phyloP scores from a whole-genome alignment of 2,797 vertebrate genomes.

The Amazona ochrocephala region DNA sequence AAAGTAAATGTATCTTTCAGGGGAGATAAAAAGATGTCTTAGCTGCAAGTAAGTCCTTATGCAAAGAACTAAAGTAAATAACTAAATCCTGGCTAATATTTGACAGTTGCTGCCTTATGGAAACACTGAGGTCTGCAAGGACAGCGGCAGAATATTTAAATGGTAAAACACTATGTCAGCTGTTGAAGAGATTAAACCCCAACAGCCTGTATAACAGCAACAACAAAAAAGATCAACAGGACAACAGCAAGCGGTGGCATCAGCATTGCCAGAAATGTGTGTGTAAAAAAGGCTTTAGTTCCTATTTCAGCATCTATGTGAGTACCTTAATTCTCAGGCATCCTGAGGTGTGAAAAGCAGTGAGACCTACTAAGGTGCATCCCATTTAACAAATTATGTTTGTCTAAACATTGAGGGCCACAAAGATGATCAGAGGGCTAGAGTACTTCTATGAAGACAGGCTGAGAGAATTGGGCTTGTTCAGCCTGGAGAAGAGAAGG shows the following conservation, averaged over 20 bases:
- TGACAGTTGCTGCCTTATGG: not conserved
- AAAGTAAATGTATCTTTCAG: conserved; percentile 31
- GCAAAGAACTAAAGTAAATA: conserved; percentile 50
- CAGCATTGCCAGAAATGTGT: not conserved
- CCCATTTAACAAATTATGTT: not conserved
- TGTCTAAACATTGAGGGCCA: not conserved
- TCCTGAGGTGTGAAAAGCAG: not conserved
- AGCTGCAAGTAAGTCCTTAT: conserved; percentile 46
- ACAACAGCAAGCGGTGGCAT: conserved; percentile 7
- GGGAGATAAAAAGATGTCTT: not conserved
- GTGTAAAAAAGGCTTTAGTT: not conserved
- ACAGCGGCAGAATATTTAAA: conserved; percentile 27
- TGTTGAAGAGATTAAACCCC: conserved; percentile 42
- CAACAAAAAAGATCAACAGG: conserved; percentile 30
- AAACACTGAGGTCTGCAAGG: conserved; percentile 18
- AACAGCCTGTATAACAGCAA: conserved; percentile 10
- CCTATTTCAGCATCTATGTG: not conserved
- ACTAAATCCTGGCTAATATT: conserved; percentile 22
- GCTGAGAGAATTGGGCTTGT: not conserved
- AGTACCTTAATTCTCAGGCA: not conserved
- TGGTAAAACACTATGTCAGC: conserved; percentile 32
- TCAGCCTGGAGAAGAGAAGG: not conserved
- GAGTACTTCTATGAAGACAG: not conserved
- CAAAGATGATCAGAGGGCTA: not conserved
- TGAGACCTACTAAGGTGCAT: not conserved